Conservation (phyloP, 1,140 invertebrate genomes). For the Drosophila hydei region DNA sequence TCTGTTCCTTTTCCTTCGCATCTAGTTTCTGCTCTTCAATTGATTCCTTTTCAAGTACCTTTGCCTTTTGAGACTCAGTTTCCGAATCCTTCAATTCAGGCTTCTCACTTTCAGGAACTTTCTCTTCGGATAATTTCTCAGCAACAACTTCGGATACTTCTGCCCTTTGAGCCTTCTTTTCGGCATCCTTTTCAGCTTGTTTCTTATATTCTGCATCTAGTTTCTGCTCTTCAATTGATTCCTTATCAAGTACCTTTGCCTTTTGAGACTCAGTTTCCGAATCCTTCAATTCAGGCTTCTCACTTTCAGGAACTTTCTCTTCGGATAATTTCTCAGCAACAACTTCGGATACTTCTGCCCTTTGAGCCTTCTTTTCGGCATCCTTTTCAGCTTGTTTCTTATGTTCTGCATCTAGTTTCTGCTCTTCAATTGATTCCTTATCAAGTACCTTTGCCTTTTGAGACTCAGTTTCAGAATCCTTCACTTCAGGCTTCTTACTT, state of each 20-base stretch:
- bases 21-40: constrained; percentile 15
- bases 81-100: constrained; percentile 8
- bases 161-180: not conserved
- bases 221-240: constrained; percentile 30
- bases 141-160: not conserved
- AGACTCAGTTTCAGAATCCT: constrained; percentile 35
- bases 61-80: constrained; percentile 15
- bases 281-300: constrained; percentile 15
- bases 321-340: constrained; percentile 26
- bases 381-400: constrained; percentile 26
- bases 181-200: constrained; percentile 5
- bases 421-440: constrained; percentile 25
- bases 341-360: constrained; percentile 45
- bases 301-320: constrained; percentile 11
- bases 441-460: constrained; percentile 21
- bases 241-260: constrained; percentile 33
- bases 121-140: constrained; percentile 1
- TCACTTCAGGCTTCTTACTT: constrained; percentile 2
- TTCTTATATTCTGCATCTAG: constrained; percentile 12
- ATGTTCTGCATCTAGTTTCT: constrained; percentile 20
- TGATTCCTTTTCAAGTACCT: not conserved
- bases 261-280: constrained; percentile 42
- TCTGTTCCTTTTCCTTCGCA: constrained; percentile 2
- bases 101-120: not conserved
- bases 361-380: constrained; percentile 18